Base-by-base conservation (phyloP, 53 echinoderm and acorn worm genomes). In the Paracentrotus lividus region DNA sequence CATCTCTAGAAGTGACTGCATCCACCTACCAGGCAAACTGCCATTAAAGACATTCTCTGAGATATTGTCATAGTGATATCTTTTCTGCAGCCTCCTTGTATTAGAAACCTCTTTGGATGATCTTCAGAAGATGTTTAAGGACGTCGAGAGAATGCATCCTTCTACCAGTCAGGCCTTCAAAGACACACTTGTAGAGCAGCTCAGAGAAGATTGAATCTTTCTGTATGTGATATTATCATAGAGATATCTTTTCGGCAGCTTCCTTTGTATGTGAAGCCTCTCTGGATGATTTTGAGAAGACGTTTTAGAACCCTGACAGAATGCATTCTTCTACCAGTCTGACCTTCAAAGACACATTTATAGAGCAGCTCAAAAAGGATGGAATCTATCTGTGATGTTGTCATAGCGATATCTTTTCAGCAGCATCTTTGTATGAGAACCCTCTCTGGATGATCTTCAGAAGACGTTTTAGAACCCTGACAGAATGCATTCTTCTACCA, bases 301-400 rank as follows among this genome's bases (percentile, higher is more conserved):
- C 72, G 54, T 53, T 86, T 93, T 8, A 96, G 85, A 31, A 42
- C 85, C 61, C 93, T 93, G 87, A 92, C 93, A 15, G 95, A 90
- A 34, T 88, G 69, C 16, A 92, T 52, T 45, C 94, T 87, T 4
- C 91, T 85, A 3, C 97, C 98, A 13, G 95, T 84, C 18, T 86
- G 78, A 23, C 94, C 81, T 75, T 98, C 95, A 40, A 94, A 92
- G 84, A 94, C 95, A 54, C 96, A 97, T 90, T 95, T 21, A 24
- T 20, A 59, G 59, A 59, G 23, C 15, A 59, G 18, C n/a, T n/a
- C n/a, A n/a, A n/a, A n/a, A n/a, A n/a, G n/a, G n/a, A n/a, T n/a
- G n/a, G n/a, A n/a, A n/a, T n/a, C n/a, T 24, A 59, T 23, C 59
- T 59, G 4, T 34, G 68, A 36, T 34, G 68, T 36, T 68, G 68